phyloP scores from a whole-genome alignment of 1,140 invertebrate species.

The Patella vulgata region DNA sequence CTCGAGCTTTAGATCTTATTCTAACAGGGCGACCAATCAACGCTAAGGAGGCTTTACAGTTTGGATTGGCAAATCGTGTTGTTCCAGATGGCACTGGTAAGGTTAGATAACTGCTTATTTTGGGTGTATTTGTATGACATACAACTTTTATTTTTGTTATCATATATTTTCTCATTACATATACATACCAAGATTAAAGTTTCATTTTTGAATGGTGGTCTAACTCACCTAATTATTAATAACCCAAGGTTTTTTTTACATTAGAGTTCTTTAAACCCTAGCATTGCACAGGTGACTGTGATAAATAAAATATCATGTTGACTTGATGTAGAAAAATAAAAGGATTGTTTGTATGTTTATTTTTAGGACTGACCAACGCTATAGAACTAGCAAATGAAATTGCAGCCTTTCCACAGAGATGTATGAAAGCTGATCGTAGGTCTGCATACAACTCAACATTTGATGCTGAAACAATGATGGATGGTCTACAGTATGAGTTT shows the following conservation, averaged over 20 bases:
- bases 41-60: slow-evolving; percentile 81
- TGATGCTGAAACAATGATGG: slow-evolving; percentile 71
- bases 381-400: slow-evolving; percentile 79
- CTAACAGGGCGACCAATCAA: slow-evolving; percentile 81
- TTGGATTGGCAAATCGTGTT: slow-evolving; percentile 81
- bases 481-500: slow-evolving; percentile 78
- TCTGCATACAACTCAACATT: slow-evolving; percentile 73
- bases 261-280: background rate
- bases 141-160: too few relatives aligned
- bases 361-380: slow-evolving; percentile 77
- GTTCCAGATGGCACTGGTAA: slow-evolving; percentile 82
- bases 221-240: too few relatives aligned
- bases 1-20: slow-evolving; percentile 86
- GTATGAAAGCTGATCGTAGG: slow-evolving; percentile 78
- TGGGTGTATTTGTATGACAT: too few relatives aligned
- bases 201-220: too few relatives aligned
- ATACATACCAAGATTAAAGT: background rate
- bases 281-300: background rate
- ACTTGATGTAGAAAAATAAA: too few relatives aligned
- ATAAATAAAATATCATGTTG: too few relatives aligned
- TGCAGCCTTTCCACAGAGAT: slow-evolving; percentile 82
- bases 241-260: too few relatives aligned
- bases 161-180: too few relatives aligned
- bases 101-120: background rate
- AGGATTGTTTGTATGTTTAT: background rate